These are phyloP conservation scores for Pristionchus pacificus DNA, from an alignment of 1,140 invertebrate genomes.

Conservation along the genomic window DNA sequence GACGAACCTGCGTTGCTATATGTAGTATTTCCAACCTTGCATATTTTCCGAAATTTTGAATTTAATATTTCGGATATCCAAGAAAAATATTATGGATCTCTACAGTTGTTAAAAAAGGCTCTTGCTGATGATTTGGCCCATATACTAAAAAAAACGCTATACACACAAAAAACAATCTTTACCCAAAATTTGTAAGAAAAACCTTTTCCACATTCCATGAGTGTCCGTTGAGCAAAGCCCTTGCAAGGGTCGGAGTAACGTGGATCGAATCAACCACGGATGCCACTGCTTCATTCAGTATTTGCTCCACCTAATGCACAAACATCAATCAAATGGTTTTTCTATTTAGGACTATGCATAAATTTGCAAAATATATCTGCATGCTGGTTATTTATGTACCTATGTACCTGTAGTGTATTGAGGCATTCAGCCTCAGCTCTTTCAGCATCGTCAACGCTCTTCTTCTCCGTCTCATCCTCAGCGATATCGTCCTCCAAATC, in stretches of 20 bases:
- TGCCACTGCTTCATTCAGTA: slow-evolving; percentile 18
- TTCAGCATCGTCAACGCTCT: neutral
- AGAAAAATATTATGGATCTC: neutral
- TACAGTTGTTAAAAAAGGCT: no score
- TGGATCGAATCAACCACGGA: slow-evolving; percentile 3
- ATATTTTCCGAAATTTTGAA: neutral
- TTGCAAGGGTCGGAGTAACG: slow-evolving; percentile 13
- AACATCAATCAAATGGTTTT: neutral
- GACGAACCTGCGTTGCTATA: no score
- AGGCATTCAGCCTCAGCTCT: neutral
- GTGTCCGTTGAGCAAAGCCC: slow-evolving; percentile 21
- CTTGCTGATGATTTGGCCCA: no score
- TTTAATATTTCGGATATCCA: neutral
- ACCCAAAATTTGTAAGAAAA: neutral
- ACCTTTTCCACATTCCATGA: slow-evolving; percentile 27
- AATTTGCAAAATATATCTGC: neutral
- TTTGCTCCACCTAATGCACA: slow-evolving; percentile 21
- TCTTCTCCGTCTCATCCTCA: neutral
- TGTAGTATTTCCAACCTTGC: no score
- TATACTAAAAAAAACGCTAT: no score
- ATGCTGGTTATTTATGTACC: neutral
- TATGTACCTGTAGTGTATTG: neutral
- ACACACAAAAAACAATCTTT: no score
- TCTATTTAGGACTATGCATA: neutral
- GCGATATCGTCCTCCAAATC: neutral